A percentile compares a stretch with the other conserved stretches of the same genome.
These are phyloP conservation scores for Apocrypta bakeri DNA, from an alignment of 1,140 invertebrate species.

Conservation along the genomic window DNA sequence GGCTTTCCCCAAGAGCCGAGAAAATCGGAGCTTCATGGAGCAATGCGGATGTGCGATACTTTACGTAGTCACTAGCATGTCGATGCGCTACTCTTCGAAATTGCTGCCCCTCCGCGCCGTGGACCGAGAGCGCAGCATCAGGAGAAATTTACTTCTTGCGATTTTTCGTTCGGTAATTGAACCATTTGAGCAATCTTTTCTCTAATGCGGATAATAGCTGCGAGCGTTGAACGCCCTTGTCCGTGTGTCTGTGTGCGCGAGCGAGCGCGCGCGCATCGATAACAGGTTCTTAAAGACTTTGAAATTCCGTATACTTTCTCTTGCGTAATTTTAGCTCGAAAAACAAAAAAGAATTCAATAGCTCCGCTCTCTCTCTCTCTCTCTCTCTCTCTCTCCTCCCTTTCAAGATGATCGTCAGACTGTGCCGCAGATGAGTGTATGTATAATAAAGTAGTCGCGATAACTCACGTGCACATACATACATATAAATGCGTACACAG, in stretches of 20 bases:
- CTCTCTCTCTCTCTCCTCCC: too few species aligned
- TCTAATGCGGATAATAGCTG: constrained; percentile 37
- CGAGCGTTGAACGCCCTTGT: background rate
- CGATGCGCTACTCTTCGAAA: constrained; percentile 19
- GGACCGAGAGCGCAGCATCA: background rate
- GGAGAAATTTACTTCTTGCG: constrained; percentile 22
- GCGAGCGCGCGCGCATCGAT: background rate
- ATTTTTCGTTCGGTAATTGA: constrained; percentile 31
- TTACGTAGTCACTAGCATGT: background rate
- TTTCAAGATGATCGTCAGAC: too few species aligned
- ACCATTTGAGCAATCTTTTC: constrained; percentile 34
- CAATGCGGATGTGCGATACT: constrained; percentile 32
- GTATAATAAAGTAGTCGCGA: too few species aligned
- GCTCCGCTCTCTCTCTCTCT: too few species aligned
- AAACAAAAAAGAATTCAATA: too few species aligned
- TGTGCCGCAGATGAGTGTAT: too few species aligned
- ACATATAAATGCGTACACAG: too few species aligned
- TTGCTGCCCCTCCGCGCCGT: background rate
- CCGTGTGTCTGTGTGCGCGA: background rate
- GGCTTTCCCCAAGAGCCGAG: constrained; percentile 7
- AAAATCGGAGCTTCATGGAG: background rate
- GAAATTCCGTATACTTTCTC: background rate
- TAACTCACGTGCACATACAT: too few species aligned
- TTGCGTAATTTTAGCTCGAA: too few species aligned
- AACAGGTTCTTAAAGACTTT: constrained; percentile 1